Conservation (phyloP, 2,797 vertebrate genomes). For the Pristis pectinata region DNA sequence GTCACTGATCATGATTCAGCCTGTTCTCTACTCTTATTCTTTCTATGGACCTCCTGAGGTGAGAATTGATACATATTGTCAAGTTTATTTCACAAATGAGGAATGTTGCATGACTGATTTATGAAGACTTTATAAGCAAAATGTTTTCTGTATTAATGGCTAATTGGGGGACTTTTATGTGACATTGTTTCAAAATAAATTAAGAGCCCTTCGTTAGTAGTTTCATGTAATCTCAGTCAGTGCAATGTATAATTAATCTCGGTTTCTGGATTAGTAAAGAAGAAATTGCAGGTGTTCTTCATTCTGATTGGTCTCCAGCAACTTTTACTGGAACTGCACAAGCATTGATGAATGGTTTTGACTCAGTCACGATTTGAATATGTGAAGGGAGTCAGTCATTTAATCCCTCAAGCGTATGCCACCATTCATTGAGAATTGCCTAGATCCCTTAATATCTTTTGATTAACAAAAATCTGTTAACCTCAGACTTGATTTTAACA, state of each 20-base stretch:
- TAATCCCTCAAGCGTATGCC: neutral
- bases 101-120: neutral
- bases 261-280: neutral
- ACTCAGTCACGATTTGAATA: neutral
- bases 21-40: constrained; percentile 94
- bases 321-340: neutral
- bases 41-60: constrained; percentile 96
- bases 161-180: neutral
- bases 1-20: constrained; percentile 96
- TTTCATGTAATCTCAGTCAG: neutral
- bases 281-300: no score
- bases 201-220: neutral
- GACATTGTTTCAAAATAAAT: neutral
- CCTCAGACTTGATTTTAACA: no score
- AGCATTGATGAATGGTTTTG: neutral
- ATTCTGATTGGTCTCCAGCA: neutral
- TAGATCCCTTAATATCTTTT: no score
- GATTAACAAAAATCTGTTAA: no score
- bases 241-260: no score
- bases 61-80: constrained; percentile 44
- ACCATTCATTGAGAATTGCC: neutral
- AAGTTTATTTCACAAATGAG: neutral
- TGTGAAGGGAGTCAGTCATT: neutral
- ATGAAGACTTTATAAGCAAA: neutral
- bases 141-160: neutral